Percentiles rank a stretch among this genome's conserved stretches.
Conservation (phyloP, 2,113 vertebrate species). For the Psilopogon haemacephalus region DNA sequence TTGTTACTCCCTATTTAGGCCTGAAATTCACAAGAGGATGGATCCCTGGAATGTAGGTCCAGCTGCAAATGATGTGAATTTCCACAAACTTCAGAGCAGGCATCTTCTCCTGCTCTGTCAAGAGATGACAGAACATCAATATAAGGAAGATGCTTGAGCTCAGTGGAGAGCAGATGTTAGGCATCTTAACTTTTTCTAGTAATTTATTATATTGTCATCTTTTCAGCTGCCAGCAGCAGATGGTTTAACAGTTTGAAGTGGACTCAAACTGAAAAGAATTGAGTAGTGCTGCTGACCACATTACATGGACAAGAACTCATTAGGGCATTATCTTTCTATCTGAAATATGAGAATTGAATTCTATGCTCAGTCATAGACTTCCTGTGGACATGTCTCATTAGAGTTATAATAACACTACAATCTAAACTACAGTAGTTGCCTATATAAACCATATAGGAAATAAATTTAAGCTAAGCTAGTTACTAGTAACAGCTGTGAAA, state of each 20-base stretch:
- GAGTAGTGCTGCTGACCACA: not conserved
- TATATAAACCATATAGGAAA: constrained; percentile 23
- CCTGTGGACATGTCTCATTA: not conserved
- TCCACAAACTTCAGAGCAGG: constrained; percentile 11
- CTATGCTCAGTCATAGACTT: not conserved
- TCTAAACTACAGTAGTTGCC: not conserved
- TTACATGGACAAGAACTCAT: not conserved
- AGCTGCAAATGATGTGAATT: not conserved
- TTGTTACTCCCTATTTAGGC: not conserved
- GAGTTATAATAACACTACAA: not conserved
- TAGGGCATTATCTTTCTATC: constrained; percentile 21
- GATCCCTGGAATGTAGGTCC: not conserved
- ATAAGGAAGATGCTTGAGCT: not conserved
- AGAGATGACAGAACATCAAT: constrained; percentile 5
- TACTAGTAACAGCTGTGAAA: constrained; percentile 61
- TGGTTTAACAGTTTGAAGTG: constrained; percentile 41
- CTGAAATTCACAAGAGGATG: not conserved
- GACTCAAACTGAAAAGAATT: constrained; percentile 27
- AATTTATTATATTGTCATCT: constrained; percentile 53
- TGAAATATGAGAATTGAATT: not conserved
- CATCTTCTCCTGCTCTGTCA: not conserved
- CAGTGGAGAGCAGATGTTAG: constrained; percentile 42
- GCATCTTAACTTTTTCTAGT: constrained; percentile 34
- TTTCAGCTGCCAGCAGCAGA: constrained; percentile 28
- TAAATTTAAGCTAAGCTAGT: constrained; percentile 54